Conservation (phyloP, 2,888 invertebrate species). For the Thymelicus acteon region DNA sequence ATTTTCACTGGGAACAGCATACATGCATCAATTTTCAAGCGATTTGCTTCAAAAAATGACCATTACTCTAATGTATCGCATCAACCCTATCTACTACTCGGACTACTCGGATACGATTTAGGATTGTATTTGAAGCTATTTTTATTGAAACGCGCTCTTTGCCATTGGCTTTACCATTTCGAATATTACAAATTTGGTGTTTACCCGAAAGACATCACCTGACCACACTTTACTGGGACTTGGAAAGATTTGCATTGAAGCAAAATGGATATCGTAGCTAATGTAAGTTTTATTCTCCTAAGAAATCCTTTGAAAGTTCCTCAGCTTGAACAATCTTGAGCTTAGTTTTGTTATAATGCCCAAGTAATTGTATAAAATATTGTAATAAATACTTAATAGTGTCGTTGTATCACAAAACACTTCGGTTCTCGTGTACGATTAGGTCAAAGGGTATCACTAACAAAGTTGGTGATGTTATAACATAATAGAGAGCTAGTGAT, state of each 20-base stretch:
- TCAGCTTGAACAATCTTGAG: too few relatives aligned
- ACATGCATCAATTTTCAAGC: conserved; percentile 76
- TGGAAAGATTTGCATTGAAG: conserved; percentile 47
- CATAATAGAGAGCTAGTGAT: not conserved
- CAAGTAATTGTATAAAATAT: too few relatives aligned
- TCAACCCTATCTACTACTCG: conserved; percentile 88
- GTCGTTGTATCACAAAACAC: not conserved
- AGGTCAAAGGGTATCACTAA: conserved; percentile 45
- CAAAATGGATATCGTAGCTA: conserved; percentile 84
- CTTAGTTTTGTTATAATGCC: not conserved
- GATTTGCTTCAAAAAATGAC: conserved; percentile 79
- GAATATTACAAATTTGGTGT: conserved; percentile 80
- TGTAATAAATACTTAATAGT: too few relatives aligned
- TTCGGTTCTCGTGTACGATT: conserved; percentile 10
- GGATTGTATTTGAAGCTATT: conserved; percentile 62
- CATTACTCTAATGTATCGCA: conserved; percentile 80
- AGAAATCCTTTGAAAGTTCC: too few relatives aligned
- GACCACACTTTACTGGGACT: conserved; percentile 53
- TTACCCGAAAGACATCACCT: conserved; percentile 78
- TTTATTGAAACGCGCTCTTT: conserved; percentile 58
- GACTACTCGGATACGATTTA: conserved; percentile 88
- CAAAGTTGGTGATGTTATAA: not conserved
- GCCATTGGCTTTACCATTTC: conserved; percentile 80
- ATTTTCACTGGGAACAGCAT: conserved; percentile 66
- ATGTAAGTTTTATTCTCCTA: conserved; percentile 74